These are phyloP conservation scores for Abrostola triplasia DNA, from an alignment of 2,888 invertebrate genomes.

Conservation along the genomic window DNA sequence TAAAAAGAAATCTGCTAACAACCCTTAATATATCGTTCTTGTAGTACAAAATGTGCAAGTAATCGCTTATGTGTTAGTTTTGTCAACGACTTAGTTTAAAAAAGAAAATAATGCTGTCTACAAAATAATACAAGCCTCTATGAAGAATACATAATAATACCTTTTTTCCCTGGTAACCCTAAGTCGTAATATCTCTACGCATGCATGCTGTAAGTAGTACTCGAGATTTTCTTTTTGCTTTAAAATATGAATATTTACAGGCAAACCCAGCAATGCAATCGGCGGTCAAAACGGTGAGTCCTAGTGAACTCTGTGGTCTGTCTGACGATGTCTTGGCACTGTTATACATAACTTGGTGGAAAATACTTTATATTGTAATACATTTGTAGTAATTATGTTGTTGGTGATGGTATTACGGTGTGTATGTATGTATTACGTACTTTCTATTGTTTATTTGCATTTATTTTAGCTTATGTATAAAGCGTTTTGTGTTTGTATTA, in stretches of 20 bases:
- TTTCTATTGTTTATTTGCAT: slow-evolving; percentile 11
- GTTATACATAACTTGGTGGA: slow-evolving; percentile 72
- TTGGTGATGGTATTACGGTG: slow-evolving; percentile 49
- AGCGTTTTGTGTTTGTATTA: neutral
- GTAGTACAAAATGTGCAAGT: too few species aligned
- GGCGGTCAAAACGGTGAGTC: slow-evolving; percentile 97
- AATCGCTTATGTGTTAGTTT: too few species aligned
- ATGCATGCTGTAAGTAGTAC: slow-evolving; percentile 81
- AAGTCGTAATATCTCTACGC: slow-evolving; percentile 48
- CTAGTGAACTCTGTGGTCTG: slow-evolving; percentile 62
- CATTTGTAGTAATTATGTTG: slow-evolving; percentile 20
- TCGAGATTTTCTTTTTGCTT: slow-evolving; percentile 72
- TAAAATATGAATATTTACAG: slow-evolving; percentile 90
- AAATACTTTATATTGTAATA: slow-evolving; percentile 53
- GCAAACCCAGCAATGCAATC: slow-evolving; percentile 98
- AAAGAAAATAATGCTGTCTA: too few species aligned
- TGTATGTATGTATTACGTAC: slow-evolving; percentile 17
- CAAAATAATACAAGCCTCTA: too few species aligned
- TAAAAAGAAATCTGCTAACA: too few species aligned
- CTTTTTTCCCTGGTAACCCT: slow-evolving; percentile 40
- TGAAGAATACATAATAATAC: too few species aligned
- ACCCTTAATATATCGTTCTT: too few species aligned
- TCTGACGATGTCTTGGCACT: slow-evolving; percentile 47
- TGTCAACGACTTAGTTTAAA: too few species aligned
- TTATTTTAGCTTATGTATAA: neutral